A percentile compares a stretch with the other conserved stretches of the same genome.
Conservation (phyloP, 2,113 vertebrate genomes). For the Cyprinodon variegatus region DNA sequence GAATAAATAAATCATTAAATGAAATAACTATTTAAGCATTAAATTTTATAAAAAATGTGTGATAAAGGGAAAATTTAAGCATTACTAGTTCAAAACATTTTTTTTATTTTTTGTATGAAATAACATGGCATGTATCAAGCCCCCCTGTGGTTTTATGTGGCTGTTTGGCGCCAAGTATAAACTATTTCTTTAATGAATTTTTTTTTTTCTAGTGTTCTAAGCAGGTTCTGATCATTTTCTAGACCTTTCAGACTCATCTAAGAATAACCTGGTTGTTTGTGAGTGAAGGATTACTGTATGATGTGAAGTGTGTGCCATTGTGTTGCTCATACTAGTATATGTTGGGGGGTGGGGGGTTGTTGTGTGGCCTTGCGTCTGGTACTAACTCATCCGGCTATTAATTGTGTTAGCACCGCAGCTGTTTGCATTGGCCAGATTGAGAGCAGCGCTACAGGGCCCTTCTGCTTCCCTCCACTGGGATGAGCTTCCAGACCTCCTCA, state of each 20-base stretch:
- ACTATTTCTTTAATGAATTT: neutral
- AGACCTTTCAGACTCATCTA: slow-evolving; percentile 6
- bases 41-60: too few relatives aligned
- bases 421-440: slow-evolving; percentile 92
- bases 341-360: slow-evolving; percentile 35
- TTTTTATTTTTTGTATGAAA: neutral
- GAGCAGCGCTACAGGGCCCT: slow-evolving; percentile 90
- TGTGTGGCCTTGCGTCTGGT: slow-evolving; percentile 88
- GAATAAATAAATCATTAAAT: too few relatives aligned
- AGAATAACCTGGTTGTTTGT: slow-evolving; percentile 3
- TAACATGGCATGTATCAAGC: too few relatives aligned
- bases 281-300: slow-evolving; percentile 23
- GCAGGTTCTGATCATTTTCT: slow-evolving; percentile 13
- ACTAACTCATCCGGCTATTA: slow-evolving; percentile 96
- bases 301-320: slow-evolving; percentile 37
- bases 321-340: slow-evolving; percentile 25
- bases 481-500: slow-evolving; percentile 85
- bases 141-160: neutral
- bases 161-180: neutral
- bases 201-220: neutral
- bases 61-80: too few relatives aligned
- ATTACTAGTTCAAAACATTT: neutral
- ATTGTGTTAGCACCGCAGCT: slow-evolving; percentile 96
- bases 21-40: too few relatives aligned
- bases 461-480: slow-evolving; percentile 90